Conservation (phyloP, 1,140 invertebrate genomes). For the Popillia japonica region DNA sequence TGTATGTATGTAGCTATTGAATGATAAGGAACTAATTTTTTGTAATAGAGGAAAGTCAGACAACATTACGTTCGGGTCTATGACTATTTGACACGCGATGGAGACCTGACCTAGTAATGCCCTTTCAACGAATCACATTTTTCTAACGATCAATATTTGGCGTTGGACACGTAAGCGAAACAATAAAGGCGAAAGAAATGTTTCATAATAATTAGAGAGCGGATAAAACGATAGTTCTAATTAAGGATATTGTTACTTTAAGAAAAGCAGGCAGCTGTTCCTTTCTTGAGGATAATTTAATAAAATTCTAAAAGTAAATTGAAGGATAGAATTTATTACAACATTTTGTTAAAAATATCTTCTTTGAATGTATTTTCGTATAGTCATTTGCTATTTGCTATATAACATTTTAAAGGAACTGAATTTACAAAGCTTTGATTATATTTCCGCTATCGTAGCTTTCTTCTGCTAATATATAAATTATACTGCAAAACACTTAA, state of each 20-base stretch:
- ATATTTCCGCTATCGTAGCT: too few species aligned
- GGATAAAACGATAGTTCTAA: neutral
- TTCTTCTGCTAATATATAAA: too few species aligned
- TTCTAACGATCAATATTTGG: neutral
- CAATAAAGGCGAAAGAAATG: neutral
- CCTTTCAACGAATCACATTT: neutral
- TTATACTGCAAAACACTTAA: too few species aligned
- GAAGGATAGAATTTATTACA: too few species aligned
- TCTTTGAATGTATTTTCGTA: too few species aligned
- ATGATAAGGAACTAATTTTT: conserved; percentile 1
- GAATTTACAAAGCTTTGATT: too few species aligned
- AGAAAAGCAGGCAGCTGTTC: neutral
- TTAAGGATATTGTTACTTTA: conserved; percentile 4
- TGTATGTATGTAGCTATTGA: neutral
- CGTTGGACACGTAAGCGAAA: neutral
- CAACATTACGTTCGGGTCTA: neutral
- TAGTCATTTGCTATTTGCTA: too few species aligned
- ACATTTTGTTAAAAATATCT: too few species aligned
- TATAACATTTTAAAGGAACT: too few species aligned
- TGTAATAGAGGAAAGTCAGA: neutral
- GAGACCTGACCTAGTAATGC: neutral
- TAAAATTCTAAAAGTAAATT: neutral
- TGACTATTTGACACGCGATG: conserved; percentile 2
- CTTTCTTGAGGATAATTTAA: neutral
- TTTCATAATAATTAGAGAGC: neutral